A percentile compares a stretch with the other conserved stretches of the same genome.
phyloP scores from a whole-genome alignment of 2,888 invertebrate genomes.

The Zaprionus bogoriensis region DNA sequence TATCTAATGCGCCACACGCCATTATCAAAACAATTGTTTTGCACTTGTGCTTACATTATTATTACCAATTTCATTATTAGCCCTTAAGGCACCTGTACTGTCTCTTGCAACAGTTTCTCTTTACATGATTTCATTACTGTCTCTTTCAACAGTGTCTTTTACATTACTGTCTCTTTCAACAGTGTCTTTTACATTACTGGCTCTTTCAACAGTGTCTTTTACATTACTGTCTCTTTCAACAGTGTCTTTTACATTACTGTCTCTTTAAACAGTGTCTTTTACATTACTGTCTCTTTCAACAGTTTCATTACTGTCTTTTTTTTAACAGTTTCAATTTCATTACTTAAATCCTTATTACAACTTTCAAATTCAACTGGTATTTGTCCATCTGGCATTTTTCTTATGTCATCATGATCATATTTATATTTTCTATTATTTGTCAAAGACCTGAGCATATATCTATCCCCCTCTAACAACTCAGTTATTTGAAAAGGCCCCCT shows the following conservation, averaged over 20 bases:
- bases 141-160: slow-evolving; percentile 8
- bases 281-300: slow-evolving; percentile 17
- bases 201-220: slow-evolving; percentile 5
- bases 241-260: slow-evolving; percentile 1
- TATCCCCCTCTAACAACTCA: slow-evolving; percentile 21
- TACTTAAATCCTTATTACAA: slow-evolving; percentile 8
- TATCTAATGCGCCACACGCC: slow-evolving; percentile 8
- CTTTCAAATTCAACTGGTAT: slow-evolving; percentile 15
- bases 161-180: slow-evolving; percentile 20
- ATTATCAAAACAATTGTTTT: slow-evolving; percentile 1
- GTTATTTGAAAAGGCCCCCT: slow-evolving; percentile 20
- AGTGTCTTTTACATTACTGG: slow-evolving; percentile 4
- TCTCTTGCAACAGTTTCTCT: slow-evolving; percentile 3
- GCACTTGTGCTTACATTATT: slow-evolving; percentile 5
- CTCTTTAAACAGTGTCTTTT: slow-evolving; percentile 8
- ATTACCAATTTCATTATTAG: slow-evolving; percentile 8
- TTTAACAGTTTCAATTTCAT: slow-evolving; percentile 5
- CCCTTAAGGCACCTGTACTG: background rate
- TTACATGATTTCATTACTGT: slow-evolving; percentile 4
- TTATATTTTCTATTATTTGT: slow-evolving; percentile 17
- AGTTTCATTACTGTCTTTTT: too few relatives aligned
- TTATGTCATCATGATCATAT: slow-evolving; percentile 14
- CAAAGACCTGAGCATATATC: slow-evolving; percentile 19
- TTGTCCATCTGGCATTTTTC: slow-evolving; percentile 22
- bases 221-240: background rate